These are phyloP conservation scores for Ictalurus punctatus DNA, from an alignment of 2,113 vertebrate genomes.

Conservation along the genomic window DNA sequence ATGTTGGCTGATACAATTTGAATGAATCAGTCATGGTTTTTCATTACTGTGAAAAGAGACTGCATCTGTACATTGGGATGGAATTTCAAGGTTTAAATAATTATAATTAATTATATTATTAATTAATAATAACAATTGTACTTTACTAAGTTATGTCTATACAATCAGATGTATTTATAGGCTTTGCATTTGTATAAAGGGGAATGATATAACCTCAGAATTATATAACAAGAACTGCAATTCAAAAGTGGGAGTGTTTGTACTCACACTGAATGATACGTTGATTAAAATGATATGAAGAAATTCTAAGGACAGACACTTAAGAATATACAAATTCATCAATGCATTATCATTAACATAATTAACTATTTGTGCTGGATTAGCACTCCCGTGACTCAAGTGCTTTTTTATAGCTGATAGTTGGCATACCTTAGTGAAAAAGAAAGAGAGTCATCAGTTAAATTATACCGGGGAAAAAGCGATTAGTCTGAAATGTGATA, in stretches of 20 bases:
- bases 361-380: neutral
- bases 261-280: neutral
- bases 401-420: too few species aligned
- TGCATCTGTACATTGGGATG: neutral
- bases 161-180: neutral
- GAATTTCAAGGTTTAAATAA: neutral
- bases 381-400: neutral
- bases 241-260: neutral
- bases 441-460: too few species aligned
- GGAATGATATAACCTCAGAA: neutral
- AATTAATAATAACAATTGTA: neutral
- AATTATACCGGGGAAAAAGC: too few species aligned
- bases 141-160: neutral
- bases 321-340: neutral
- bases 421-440: too few species aligned
- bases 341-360: neutral
- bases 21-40: conserved; percentile 13
- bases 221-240: conserved; percentile 16
- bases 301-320: too few species aligned
- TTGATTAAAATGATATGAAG: neutral
- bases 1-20: conserved; percentile 6
- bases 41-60: neutral
- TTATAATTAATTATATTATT: too few species aligned
- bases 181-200: neutral
- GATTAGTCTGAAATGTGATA: too few species aligned